phyloP scores from a whole-genome alignment of 37 sponge, comb jelly and placozoan genomes.

The Spongia lamella region DNA sequence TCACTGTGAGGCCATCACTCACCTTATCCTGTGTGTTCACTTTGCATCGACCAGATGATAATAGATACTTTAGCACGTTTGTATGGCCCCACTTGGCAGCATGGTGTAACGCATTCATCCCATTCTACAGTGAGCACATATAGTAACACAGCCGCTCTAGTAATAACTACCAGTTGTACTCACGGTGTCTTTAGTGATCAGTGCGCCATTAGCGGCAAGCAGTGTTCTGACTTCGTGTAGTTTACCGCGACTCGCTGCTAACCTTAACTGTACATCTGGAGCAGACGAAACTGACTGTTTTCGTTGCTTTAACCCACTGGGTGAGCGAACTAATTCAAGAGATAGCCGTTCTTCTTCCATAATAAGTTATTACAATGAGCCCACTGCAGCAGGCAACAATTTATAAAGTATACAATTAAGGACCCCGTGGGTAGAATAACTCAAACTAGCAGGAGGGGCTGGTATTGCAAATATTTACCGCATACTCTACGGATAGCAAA shows the following conservation, averaged over 20 bases:
- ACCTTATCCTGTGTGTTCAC: constrained; percentile 53
- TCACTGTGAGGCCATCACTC: neutral
- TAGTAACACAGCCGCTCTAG: neutral
- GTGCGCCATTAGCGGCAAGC: constrained; percentile 34
- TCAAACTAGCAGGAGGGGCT: too few relatives aligned
- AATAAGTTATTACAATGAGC: too few relatives aligned
- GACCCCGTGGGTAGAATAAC: neutral
- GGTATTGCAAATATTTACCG: too few relatives aligned
- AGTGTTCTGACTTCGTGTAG: constrained; percentile 48
- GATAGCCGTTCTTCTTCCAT: too few relatives aligned
- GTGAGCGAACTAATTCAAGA: too few relatives aligned
- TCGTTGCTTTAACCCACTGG: too few relatives aligned
- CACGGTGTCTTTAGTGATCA: constrained; percentile 38
- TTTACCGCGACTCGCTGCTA: constrained; percentile 52
- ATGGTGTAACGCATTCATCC: constrained; percentile 65
- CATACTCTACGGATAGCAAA: too few relatives aligned
- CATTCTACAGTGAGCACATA: constrained; percentile 45
- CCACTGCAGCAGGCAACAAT: neutral
- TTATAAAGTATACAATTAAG: neutral
- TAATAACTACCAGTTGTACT: neutral
- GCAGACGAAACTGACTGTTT: neutral
- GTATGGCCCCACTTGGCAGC: constrained; percentile 62
- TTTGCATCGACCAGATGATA: constrained; percentile 33
- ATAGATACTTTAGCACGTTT: constrained; percentile 47
- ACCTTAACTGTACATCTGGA: constrained; percentile 20